phyloP scores from a whole-genome alignment of 1,140 invertebrate species.

The Panulirus ornatus region DNA sequence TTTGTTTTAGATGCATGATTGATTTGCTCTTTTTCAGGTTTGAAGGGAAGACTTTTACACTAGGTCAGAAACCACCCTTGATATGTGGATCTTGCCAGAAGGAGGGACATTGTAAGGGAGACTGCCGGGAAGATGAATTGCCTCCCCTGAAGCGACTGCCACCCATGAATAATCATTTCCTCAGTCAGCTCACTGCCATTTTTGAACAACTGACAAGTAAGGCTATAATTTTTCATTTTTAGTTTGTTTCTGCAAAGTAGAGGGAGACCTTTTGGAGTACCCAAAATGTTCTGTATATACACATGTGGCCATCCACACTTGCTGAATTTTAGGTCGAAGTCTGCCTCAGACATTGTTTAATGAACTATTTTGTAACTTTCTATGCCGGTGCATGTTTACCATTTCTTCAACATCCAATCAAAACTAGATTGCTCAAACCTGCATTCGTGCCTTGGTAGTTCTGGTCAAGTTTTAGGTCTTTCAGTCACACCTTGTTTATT shows the following conservation, averaged over 20 bases:
- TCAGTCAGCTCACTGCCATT: constrained; percentile 75
- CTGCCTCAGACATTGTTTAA: too few relatives aligned
- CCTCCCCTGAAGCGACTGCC: constrained; percentile 79
- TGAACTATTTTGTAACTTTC: too few relatives aligned
- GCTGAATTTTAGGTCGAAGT: too few relatives aligned
- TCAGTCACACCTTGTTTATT: too few relatives aligned
- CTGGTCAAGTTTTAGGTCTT: too few relatives aligned
- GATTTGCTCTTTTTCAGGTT: constrained; percentile 37
- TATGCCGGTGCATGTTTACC: too few relatives aligned
- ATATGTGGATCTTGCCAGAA: constrained; percentile 81
- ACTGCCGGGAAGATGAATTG: constrained; percentile 81
- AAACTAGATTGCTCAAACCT: too few relatives aligned
- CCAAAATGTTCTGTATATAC: too few relatives aligned
- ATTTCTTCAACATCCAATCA: too few relatives aligned
- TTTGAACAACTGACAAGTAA: constrained; percentile 68
- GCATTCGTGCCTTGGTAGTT: too few relatives aligned
- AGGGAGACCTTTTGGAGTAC: neutral
- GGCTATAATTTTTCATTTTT: constrained; percentile 13
- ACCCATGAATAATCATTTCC: constrained; percentile 75
- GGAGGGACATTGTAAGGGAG: constrained; percentile 80
- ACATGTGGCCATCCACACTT: too few relatives aligned
- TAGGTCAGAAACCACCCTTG: constrained; percentile 78
- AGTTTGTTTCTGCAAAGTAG: neutral
- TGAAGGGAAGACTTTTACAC: constrained; percentile 61
- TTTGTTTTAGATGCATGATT: too few relatives aligned